Base-by-base conservation (phyloP, 2,113 vertebrate genomes). In the Microcebus lehilahytsara region DNA sequence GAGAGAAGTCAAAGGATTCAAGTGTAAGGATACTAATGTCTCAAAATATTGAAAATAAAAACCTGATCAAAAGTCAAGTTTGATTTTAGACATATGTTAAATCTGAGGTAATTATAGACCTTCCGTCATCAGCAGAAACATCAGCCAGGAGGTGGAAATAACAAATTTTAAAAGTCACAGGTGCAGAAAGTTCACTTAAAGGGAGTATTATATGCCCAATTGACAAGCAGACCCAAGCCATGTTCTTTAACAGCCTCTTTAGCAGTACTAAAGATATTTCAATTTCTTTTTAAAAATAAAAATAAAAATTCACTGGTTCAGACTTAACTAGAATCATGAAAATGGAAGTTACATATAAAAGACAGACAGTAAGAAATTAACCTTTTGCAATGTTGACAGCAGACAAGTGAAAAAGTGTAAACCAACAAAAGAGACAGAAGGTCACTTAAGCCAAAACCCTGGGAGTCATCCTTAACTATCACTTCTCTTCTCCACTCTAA, bases 31-130 rank as follows among this genome's bases (percentile, higher is more conserved):
- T 72, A 78, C 56, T 85, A 86, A 71, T 69, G 20, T 34, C n/a
- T 96, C 19, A 83, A 90, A 92, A 56, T 58, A 66, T 1, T 51
- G 40, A 96, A 96, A 96, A 83, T 80, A 91, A 95, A 90, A 96
- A 89, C 19, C 30, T 87, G 49, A 60, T 46, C 22, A 94, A 85
- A 53, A 95, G 2, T 58, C 95, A 93, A 92, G 34, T 79, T 19
- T 85, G 16, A 93, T 19, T 96, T 94, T 37, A 92, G n/a, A 64
- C 19, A 71, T 27, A 75, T 23, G 6, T 72, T 89, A 79, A 89
- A 81, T 79, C 16, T 80, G 27, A 84, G 37, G 12, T 90, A 6
- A n/a, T 67, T 42, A 92, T 8, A 69, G 10, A 74, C 25, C 7
- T 93, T 96, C 62, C 56, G 67, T 56, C 53, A 56, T 56, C 17